Evolutionary conservation across 2,888 invertebrate genomes (phyloP).

Genomic region (Agrochola lota): DNA sequence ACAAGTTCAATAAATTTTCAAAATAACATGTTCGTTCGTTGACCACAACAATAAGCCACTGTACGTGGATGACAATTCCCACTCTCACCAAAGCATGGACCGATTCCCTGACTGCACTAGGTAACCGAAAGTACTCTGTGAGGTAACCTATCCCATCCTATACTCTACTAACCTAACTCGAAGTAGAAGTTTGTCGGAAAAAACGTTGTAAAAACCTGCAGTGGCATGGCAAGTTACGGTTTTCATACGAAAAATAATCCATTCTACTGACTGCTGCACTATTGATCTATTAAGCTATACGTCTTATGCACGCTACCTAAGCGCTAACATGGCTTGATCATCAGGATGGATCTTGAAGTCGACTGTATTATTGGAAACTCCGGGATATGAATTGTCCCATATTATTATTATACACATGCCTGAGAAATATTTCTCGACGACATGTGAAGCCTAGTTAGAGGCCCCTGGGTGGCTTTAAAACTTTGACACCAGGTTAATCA

Average conservation of each 20-base stretch:
- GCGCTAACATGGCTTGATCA: background rate
- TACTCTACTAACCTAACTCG: background rate
- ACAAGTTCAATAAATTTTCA: background rate
- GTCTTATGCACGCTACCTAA: background rate
- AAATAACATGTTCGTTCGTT: background rate
- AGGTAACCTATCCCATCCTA: background rate
- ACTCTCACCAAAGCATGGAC: background rate
- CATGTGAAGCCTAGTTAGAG: too few relatives aligned
- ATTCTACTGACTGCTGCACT: background rate
- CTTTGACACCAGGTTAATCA: too few relatives aligned
- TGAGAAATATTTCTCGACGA: too few relatives aligned
- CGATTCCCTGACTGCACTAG: background rate
- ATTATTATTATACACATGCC: too few relatives aligned
- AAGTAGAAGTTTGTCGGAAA: background rate
- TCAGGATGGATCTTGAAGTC: background rate
- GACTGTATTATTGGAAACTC: background rate
- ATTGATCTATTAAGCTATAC: background rate
- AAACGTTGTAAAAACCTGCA: background rate
- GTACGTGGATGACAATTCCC: background rate
- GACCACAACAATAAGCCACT: background rate
- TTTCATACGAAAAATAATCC: background rate
- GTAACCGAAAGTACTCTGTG: too few relatives aligned
- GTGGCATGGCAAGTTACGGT: background rate
- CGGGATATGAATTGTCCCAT: background rate
- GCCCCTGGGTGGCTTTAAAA: too few relatives aligned